Base-by-base conservation (phyloP, 2,797 vertebrate genomes). In the Tangara arthus region DNA sequence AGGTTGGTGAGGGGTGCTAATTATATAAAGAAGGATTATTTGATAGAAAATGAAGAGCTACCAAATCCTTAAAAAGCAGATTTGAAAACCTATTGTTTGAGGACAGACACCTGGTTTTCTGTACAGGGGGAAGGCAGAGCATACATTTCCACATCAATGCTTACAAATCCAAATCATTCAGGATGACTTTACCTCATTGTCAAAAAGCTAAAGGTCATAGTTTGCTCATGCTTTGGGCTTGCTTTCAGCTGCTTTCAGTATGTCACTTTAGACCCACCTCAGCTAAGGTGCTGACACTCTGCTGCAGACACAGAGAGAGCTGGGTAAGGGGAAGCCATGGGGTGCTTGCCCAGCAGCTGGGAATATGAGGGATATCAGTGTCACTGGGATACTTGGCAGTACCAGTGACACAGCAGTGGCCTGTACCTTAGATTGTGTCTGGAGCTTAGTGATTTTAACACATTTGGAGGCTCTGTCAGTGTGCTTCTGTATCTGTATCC, bases 21-120 rank as follows among this genome's bases (percentile, higher is more conserved):
- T 94, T 98, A 99, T 55, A 94, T 98, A 87, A 99, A 99, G 97
- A 99, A 99, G 95, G 99, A 99, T 94, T 98, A 98, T 86, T 97
- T 99, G 96, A 97, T 99, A 91, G 98, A 99, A 69, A 99, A 99
- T 75, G 99, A 99, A 97, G 99, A 99, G 96, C 97, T 99, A 94
- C 98, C 99, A 96, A 99, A 98, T 96, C 99, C 99, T 28, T 99
- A 96, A 98, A 91, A 92, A 95, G 66, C 66, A 81, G 70, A 41
- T 83, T 88, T 90, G 42, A 83, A 96, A 96, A 87, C 56, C 27
- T 49, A 4, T 70, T 82, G n/a, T 73, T 90, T 91, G 92, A 95
- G 79, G 78, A 94, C 86, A 88, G 66, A 91, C 79, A 34, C 56
- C 37, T 94, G 89, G 60, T 96, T 96, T 83, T 94, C 89, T 92